A percentile compares a stretch with the other conserved stretches of the same genome.
Conservation (phyloP, 2,797 vertebrate genomes). For the Xiphorhynchus erythropygius region DNA sequence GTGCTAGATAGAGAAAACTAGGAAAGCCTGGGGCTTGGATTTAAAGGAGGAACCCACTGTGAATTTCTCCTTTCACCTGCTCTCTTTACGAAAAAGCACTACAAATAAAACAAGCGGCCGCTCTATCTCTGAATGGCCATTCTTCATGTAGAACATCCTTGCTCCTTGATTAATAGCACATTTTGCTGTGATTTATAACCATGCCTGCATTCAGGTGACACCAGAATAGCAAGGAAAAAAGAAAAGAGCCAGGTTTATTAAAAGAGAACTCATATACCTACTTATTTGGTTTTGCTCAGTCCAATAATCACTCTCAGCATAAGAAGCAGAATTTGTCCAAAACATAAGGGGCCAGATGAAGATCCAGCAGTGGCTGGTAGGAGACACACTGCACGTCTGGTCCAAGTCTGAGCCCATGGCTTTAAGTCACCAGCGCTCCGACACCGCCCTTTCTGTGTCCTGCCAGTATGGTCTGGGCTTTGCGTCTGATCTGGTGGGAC, state of each 20-base stretch:
- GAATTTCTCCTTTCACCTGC: background rate
- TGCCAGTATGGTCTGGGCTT: background rate
- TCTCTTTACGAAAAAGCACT: background rate
- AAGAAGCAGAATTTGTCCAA: background rate
- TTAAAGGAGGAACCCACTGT: background rate
- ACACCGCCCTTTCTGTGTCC: rapidly evolving
- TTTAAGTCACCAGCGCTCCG: background rate
- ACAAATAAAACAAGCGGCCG: background rate
- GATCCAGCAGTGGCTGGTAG: background rate
- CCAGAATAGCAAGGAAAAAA: background rate
- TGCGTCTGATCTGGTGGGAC: background rate
- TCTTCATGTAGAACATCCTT: background rate
- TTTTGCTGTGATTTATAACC: conserved; percentile 18
- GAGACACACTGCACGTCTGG: background rate
- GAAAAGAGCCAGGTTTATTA: background rate
- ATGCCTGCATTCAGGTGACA: background rate
- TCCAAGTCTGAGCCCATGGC: background rate
- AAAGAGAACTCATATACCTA: background rate
- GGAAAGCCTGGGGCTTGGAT: background rate
- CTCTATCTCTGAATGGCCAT: background rate
- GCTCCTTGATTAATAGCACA: conserved; percentile 17
- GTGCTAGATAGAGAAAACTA: background rate
- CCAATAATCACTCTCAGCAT: background rate
- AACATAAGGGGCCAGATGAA: background rate
- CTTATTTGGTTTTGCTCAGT: background rate